Conservation (phyloP, 2,797 vertebrate species). For the Pseudopleuronectes americanus region DNA sequence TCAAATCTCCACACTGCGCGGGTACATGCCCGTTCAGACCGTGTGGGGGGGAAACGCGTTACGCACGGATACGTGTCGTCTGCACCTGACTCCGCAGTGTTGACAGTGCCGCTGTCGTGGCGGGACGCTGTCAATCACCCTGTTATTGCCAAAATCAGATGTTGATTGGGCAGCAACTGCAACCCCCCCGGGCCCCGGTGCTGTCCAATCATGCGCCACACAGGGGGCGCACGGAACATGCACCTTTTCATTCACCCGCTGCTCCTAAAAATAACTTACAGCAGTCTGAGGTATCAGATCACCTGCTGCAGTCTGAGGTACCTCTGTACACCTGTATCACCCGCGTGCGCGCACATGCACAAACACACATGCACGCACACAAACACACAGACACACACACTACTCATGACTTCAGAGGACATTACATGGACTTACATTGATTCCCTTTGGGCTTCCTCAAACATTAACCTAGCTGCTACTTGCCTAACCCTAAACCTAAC, state of each 20-base stretch:
- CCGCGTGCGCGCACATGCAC: too few relatives aligned
- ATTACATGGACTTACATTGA: too few relatives aligned
- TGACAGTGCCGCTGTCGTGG: conserved; percentile 34
- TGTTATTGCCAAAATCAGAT: conserved; percentile 16
- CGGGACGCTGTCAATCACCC: conserved; percentile 23
- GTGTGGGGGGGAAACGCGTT: conserved; percentile 41
- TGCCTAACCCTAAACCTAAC: too few relatives aligned
- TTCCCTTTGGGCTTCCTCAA: too few relatives aligned
- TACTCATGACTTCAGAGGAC: too few relatives aligned
- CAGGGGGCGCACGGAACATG: background rate
- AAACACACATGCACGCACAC: too few relatives aligned
- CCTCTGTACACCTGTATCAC: conserved; percentile 20
- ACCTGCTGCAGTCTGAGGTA: conserved; percentile 22
- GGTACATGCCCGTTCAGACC: background rate
- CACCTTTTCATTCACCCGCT: conserved; percentile 4
- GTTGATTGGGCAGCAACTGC: conserved; percentile 25
- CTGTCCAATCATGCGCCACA: conserved; percentile 28
- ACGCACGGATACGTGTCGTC: conserved; percentile 59
- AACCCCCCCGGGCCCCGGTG: background rate
- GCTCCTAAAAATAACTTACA: background rate
- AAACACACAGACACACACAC: too few relatives aligned
- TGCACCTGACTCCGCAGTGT: conserved; percentile 61
- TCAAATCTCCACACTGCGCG: conserved; percentile 1
- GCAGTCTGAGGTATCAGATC: background rate
- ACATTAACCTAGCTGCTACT: too few relatives aligned